Evolutionary conservation across 2,888 invertebrate species (phyloP), one percentile per base, ranked within the genome.

Genomic region (Yponomeuta cagnagella): DNA sequence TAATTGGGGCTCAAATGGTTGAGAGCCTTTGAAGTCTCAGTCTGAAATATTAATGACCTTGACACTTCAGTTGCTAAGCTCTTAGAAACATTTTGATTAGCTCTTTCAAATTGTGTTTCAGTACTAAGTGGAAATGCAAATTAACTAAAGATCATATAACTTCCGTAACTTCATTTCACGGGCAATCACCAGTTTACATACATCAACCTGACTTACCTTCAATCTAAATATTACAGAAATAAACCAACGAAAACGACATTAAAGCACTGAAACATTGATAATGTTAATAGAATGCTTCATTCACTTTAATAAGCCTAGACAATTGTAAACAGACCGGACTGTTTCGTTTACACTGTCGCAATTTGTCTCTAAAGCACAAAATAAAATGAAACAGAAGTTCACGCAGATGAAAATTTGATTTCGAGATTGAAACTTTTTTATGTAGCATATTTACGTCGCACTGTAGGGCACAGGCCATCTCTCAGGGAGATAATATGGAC

Each of bases 251-350:
- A 58, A 15, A 58, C 52, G 52, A 4, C 52, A 58, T 15, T 5
- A 58, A 58, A 58, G 52, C 15, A 15, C 52, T 5, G 4, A 15
- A 58, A 12, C 52, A 15, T 58, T 58, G 52, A 58, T 58, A 58
- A 58, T 58, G 52, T 58, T 58, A 65, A 65, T 31, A 65, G 12
- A 65, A 65, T 12, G 65, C 65, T 65, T 65, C 65, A 31, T 65
- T 65, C 30, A 65, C 12, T 30, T 30, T 65, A 65, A 65, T 65
- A 30, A 65, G 10, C 65, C 31, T 31, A 65, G 65, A 65, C 33
- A 65, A 65, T 65, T 65, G 65, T 65, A 31, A 65, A 30, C 10
- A 65, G 10, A 65, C 12, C 10, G 31, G 23, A 1, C 31, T 2
- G 31, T 65, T 65, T 65, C 30, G 10, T 12, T 30, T 31, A 4